These are phyloP conservation scores for Lepisosteus oculatus DNA, from an alignment of 2,113 vertebrate genomes.

Conservation along the genomic window DNA sequence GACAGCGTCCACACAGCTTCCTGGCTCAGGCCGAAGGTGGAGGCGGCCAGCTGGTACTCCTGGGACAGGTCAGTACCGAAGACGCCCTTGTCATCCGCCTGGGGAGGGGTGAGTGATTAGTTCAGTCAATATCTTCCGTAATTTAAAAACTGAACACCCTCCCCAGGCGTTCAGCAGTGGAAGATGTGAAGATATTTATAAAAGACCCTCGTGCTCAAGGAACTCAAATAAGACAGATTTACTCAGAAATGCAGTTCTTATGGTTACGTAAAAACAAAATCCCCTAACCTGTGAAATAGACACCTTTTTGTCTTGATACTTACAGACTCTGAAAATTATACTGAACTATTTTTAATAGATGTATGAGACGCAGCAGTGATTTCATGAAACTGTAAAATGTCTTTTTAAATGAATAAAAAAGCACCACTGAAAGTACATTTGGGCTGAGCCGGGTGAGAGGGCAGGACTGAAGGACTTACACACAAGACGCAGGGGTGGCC, in stretches of 20 bases:
- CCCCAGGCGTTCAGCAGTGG: too few species aligned
- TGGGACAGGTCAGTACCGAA: slow-evolving; percentile 87
- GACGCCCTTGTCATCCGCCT: slow-evolving; percentile 97
- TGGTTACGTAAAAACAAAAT: too few species aligned
- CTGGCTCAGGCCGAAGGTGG: slow-evolving; percentile 77
- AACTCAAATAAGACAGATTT: too few species aligned
- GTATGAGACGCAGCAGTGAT: neutral
- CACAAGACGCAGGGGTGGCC: slow-evolving; percentile 87
- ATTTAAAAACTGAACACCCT: too few species aligned
- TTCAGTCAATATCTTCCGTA: too few species aligned
- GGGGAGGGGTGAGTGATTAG: slow-evolving; percentile 25
- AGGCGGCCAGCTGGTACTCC: slow-evolving; percentile 86
- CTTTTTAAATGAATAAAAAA: neutral
- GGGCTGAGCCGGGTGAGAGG: neutral
- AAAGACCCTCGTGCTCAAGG: too few species aligned
- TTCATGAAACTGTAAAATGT: neutral
- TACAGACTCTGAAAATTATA: too few species aligned
- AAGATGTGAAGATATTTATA: too few species aligned
- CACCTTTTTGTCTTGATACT: too few species aligned
- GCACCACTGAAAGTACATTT: neutral
- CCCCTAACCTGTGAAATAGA: too few species aligned
- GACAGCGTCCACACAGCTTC: slow-evolving; percentile 84
- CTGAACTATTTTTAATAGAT: neutral
- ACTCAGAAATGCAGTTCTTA: too few species aligned
- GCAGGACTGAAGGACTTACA: slow-evolving; percentile 65